Percentiles rank a stretch among this genome's conserved stretches.
These are phyloP conservation scores for Drosophila paranaensis DNA, from an alignment of 2,888 invertebrate genomes.

Conservation along the genomic window DNA sequence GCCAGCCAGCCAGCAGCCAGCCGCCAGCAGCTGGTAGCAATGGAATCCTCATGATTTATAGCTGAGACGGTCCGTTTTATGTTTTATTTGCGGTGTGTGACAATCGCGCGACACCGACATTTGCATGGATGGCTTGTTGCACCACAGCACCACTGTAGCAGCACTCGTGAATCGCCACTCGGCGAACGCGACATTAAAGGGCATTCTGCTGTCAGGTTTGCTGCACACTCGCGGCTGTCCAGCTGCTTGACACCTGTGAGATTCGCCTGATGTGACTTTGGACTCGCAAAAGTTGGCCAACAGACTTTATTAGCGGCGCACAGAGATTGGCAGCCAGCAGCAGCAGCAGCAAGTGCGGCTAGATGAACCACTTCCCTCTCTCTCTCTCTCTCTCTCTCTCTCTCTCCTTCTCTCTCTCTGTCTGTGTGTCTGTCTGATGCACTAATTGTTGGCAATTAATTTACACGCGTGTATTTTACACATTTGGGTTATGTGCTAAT, in stretches of 20 bases:
- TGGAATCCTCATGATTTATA: slow-evolving; percentile 69
- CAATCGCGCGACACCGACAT: slow-evolving; percentile 66
- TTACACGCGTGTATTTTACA: slow-evolving; percentile 76
- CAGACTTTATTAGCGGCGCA: slow-evolving; percentile 44
- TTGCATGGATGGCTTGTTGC: slow-evolving; percentile 50
- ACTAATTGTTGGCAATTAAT: slow-evolving; percentile 76
- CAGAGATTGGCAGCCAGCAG: slow-evolving; percentile 27
- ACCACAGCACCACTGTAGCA: slow-evolving; percentile 20
- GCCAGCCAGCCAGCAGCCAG: neutral
- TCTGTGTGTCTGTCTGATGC: neutral
- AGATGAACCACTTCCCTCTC: slow-evolving; percentile 5
- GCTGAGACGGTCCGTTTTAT: slow-evolving; percentile 73
- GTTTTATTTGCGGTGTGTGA: slow-evolving; percentile 74
- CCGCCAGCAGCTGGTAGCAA: slow-evolving; percentile 7
- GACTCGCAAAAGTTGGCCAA: slow-evolving; percentile 31
- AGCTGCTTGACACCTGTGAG: slow-evolving; percentile 75
- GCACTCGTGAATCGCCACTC: slow-evolving; percentile 35
- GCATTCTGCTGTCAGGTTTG: slow-evolving; percentile 82
- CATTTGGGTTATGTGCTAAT: slow-evolving; percentile 80
- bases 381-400: neutral
- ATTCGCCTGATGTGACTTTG: slow-evolving; percentile 48
- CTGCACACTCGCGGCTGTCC: slow-evolving; percentile 71
- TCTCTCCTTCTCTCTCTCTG: neutral
- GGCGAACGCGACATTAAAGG: slow-evolving; percentile 79
- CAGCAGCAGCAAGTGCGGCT: slow-evolving; percentile 7